Evolutionary conservation across 2,797 vertebrate genomes (phyloP).

Genomic region (Urophycis tenuis): DNA sequence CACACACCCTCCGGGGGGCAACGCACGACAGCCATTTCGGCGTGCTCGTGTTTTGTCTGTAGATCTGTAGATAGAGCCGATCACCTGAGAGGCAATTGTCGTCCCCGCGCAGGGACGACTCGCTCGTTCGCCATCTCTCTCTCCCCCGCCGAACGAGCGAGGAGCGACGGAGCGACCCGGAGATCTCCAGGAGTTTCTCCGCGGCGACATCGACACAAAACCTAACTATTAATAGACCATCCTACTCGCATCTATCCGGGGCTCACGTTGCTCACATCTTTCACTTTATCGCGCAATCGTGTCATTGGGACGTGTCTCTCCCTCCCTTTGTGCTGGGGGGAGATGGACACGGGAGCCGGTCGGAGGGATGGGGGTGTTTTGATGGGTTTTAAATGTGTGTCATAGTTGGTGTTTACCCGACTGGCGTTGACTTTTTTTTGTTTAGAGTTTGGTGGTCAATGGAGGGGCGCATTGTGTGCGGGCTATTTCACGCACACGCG

Average conservation of each 20-base stretch:
- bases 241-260: neutral
- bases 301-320: slow-evolving; percentile 54
- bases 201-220: slow-evolving; percentile 35
- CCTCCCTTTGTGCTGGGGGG: slow-evolving; percentile 45
- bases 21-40: slow-evolving; percentile 14
- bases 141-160: slow-evolving; percentile 33
- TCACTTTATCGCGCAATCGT: slow-evolving; percentile 36
- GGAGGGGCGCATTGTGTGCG: slow-evolving; percentile 24
- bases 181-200: slow-evolving; percentile 59
- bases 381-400: neutral
- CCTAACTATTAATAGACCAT: slow-evolving; percentile 19
- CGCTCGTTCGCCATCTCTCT: slow-evolving; percentile 52
- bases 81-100: slow-evolving; percentile 59
- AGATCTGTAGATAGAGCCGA: slow-evolving; percentile 27
- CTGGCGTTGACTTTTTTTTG: slow-evolving; percentile 52
- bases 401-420: slow-evolving; percentile 7
- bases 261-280: slow-evolving; percentile 26
- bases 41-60: slow-evolving; percentile 24
- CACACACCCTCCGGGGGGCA: neutral
- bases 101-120: slow-evolving; percentile 49
- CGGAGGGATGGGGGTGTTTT: slow-evolving; percentile 34
- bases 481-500: slow-evolving; percentile 29
- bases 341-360: slow-evolving; percentile 51
- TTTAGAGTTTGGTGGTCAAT: slow-evolving; percentile 29
- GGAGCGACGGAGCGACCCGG: slow-evolving; percentile 29